Evolutionary conservation across 2,113 vertebrate genomes (phyloP), one percentile per base, ranked within the genome.

Genomic region (Neolamprologus toae): DNA sequence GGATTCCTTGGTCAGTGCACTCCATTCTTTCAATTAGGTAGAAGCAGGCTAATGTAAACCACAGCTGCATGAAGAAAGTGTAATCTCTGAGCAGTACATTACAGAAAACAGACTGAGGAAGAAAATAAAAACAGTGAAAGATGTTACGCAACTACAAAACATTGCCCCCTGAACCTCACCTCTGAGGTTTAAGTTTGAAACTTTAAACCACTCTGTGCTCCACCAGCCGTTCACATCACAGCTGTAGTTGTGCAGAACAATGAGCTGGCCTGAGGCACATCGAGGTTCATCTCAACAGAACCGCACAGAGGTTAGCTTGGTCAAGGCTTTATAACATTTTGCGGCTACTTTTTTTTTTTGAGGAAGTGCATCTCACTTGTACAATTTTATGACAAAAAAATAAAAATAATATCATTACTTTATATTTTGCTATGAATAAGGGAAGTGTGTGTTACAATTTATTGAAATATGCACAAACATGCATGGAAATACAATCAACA

Each of bases 111-210:
- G 40, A 59, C 40, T n/a, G 19, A 40, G 59, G 59, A 84, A 10
- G 9, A 28, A n/a, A 23, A 5, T 35, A 14, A 37, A 26, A 10
- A 54, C 31, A 71, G 84, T 17, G 23, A 84, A 53, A 83, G 35
- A 79, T 16, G 84, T 93, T 90, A 84, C 6, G 68, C 66, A 95
- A 92, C 84, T 21, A 8, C 21, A 21, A 81, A 47, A 19, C 1
- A 47, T 7, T 80, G 80, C n/a, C 81, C 89, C 88, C 54, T 92
- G 92, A 91, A 91, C 91, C 86, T 89, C 40, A 90, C 59, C 91
- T 71, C 53, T 1, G 35, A 59, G 55, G 80, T 57, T 86, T 78
- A 57, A 71, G 54, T 53, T 80, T 53, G 71, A 82, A 89, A 90
- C 54, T 45, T 80, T 16, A 90, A 81, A 68, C 54, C 37, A 3